Conservation (phyloP, 2,797 vertebrate species). For the Acridotheres tristis region DNA sequence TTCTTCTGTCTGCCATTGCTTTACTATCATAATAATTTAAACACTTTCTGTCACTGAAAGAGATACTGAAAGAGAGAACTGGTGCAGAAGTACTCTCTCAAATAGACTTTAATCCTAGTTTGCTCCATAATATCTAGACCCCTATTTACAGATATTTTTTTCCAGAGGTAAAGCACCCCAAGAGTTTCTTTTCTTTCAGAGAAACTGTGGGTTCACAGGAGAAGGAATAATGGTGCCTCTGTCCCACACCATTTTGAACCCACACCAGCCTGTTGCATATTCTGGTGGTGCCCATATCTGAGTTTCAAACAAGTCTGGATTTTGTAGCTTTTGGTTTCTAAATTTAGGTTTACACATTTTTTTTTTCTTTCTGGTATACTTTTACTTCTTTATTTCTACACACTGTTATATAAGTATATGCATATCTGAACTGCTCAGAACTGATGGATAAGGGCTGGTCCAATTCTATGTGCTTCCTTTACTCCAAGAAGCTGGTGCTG, state of each 20-base stretch:
- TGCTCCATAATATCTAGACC: accelerated
- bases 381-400: neutral
- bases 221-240: neutral
- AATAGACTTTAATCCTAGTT: neutral
- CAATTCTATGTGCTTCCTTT: neutral
- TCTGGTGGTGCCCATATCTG: neutral
- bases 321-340: neutral
- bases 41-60: neutral
- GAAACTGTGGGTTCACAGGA: neutral
- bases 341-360: accelerated
- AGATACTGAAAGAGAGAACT: neutral
- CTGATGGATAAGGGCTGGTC: neutral
- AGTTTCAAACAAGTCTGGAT: neutral
- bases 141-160: accelerated
- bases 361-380: neutral
- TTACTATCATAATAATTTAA: neutral
- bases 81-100: neutral
- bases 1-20: neutral
- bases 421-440: too few relatives aligned
- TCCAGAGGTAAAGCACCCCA: neutral
- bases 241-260: accelerated
- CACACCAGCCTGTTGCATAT: accelerated
- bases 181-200: neutral
- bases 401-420: accelerated
- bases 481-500: neutral